Evolutionary conservation across 2,113 vertebrate species (phyloP).

Genomic region (Sinocyclocheilus rhinocerous): DNA sequence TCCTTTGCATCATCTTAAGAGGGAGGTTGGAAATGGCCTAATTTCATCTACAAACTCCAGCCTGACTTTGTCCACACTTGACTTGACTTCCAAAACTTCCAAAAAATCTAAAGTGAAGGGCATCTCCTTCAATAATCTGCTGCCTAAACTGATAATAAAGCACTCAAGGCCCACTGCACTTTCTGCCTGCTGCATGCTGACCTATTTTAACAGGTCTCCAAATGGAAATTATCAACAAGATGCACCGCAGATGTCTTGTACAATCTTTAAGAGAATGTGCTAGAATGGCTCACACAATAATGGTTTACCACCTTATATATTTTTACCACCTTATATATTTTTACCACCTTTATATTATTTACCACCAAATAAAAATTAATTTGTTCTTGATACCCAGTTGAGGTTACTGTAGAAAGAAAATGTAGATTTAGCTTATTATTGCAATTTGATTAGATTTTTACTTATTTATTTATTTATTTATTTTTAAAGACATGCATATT

Average conservation of each 20-base stretch:
- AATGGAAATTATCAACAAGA: conserved; percentile 15
- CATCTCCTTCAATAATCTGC: conserved; percentile 38
- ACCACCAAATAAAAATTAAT: background rate
- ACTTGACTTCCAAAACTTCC: conserved; percentile 3
- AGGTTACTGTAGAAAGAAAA: background rate
- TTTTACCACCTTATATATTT: conserved; percentile 4
- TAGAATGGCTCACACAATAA: background rate
- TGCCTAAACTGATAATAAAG: conserved; percentile 12
- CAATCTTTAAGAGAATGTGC: background rate
- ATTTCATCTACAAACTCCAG: conserved; percentile 22
- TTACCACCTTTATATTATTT: background rate
- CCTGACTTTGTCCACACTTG: conserved; percentile 18
- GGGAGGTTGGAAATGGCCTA: conserved; percentile 29
- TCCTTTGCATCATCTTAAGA: background rate
- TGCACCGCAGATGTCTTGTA: background rate
- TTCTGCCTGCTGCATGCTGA: background rate
- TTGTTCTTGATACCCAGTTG: background rate
- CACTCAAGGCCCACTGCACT: background rate
- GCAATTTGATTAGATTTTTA: background rate
- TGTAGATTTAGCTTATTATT: background rate
- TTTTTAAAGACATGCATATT: background rate
- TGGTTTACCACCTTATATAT: background rate
- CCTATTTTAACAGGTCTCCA: conserved; percentile 13
- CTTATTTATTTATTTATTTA: background rate
- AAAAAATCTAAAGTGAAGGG: conserved; percentile 14